These are phyloP conservation scores for Microcaecilia unicolor DNA, from an alignment of 2,797 vertebrate species.

Conservation along the genomic window DNA sequence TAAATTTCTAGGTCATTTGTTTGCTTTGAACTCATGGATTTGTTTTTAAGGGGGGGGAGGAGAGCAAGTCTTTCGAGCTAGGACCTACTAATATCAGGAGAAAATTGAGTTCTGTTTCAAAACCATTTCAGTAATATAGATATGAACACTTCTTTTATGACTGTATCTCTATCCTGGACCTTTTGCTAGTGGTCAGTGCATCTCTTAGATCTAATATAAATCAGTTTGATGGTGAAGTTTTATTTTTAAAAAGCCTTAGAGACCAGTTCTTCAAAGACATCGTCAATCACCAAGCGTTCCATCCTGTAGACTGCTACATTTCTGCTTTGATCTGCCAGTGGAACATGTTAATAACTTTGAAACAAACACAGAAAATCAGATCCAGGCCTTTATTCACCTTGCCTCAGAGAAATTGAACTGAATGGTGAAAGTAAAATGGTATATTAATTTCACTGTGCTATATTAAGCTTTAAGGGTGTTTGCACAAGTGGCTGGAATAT, in stretches of 20 bases:
- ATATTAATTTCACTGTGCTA: conserved; percentile 13
- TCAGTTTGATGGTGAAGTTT: conserved; percentile 5
- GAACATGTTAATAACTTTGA: conserved; percentile 18
- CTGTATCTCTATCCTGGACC: too few species aligned
- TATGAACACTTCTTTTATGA: too few species aligned
- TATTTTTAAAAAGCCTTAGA: conserved; percentile 13
- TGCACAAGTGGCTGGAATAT: conserved; percentile 4
- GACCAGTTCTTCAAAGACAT: conserved; percentile 2
- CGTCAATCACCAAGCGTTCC: conserved; percentile 13
- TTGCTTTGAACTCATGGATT: too few species aligned
- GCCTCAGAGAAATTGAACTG: conserved; percentile 8
- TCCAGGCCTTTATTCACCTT: conserved; percentile 14
- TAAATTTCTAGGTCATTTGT: too few species aligned
- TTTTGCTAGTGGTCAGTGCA: too few species aligned
- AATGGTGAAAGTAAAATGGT: conserved; percentile 16
- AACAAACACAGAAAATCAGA: conserved; percentile 14
- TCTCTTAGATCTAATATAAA: too few species aligned
- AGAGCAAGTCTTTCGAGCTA: too few species aligned
- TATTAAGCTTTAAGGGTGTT: conserved; percentile 17
- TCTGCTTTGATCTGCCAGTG: conserved; percentile 5
- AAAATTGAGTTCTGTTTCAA: too few species aligned
- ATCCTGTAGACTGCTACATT: neutral
- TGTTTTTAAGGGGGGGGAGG: too few species aligned
- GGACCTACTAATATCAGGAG: too few species aligned
- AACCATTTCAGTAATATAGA: too few species aligned